These are phyloP conservation scores for Athene noctua DNA, from an alignment of 2,113 vertebrate species.

Conservation along the genomic window DNA sequence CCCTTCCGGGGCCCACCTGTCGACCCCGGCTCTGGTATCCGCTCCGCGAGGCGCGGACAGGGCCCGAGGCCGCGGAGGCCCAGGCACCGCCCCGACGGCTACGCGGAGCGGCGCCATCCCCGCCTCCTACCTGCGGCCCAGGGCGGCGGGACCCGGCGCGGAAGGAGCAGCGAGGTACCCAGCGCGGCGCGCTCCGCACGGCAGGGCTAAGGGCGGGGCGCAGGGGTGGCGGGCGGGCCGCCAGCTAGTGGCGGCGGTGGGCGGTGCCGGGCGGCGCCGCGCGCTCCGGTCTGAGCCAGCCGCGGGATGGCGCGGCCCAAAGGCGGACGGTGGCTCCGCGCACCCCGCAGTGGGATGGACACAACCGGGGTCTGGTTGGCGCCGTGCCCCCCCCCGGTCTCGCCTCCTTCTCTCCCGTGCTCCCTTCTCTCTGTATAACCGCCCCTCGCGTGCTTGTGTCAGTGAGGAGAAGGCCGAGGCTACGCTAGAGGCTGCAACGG, in stretches of 20 bases:
- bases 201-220: neutral
- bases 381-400: too few relatives aligned
- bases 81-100: neutral
- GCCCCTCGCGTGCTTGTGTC: too few relatives aligned
- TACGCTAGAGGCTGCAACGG: too few relatives aligned
- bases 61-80: neutral
- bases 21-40: neutral
- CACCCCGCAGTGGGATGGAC: too few relatives aligned
- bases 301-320: too few relatives aligned
- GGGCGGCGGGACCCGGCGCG: neutral
- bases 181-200: neutral
- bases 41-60: neutral
- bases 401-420: too few relatives aligned
- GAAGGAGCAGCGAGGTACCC: rapidly evolving
- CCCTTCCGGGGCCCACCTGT: neutral
- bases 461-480: neutral
- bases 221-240: neutral
- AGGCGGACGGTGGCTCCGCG: neutral
- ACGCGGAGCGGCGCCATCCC: neutral
- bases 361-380: too few relatives aligned
- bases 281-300: rapidly evolving
- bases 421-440: too few relatives aligned
- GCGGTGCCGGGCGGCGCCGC: neutral
- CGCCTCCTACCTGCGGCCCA: neutral
- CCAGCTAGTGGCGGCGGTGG: neutral